Evolutionary conservation across 1,140 invertebrate genomes (phyloP).

Genomic region (Euglossa dilemma): DNA sequence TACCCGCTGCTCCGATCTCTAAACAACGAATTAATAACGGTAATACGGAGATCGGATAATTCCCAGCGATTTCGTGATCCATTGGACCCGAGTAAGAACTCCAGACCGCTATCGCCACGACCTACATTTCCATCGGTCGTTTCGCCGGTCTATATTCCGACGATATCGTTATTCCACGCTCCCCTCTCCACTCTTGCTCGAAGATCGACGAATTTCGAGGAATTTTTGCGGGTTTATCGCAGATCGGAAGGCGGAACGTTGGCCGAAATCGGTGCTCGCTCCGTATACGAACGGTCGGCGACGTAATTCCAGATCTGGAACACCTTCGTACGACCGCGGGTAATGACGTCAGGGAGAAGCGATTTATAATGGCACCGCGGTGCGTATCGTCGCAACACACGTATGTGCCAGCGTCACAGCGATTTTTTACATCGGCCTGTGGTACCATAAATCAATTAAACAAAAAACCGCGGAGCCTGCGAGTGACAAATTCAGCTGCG

Average conservation of each 20-base stretch:
- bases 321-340: neutral
- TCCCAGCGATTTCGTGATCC: conserved; percentile 17
- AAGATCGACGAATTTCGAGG: neutral
- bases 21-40: neutral
- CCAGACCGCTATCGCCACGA: neutral
- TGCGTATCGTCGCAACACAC: neutral
- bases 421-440: conserved; percentile 51
- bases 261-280: too few relatives aligned
- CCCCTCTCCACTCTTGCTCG: neutral
- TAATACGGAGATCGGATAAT: neutral
- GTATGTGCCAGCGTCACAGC: neutral
- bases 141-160: neutral
- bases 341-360: conserved; percentile 17
- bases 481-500: conserved; percentile 51
- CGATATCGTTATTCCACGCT: neutral
- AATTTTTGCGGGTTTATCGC: neutral
- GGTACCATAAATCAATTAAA: conserved; percentile 57
- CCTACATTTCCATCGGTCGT: neutral
- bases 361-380: conserved; percentile 32
- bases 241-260: neutral
- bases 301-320: neutral
- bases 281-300: neutral
- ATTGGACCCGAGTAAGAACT: neutral
- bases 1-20: too few relatives aligned
- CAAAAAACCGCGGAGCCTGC: conserved; percentile 46